phyloP scores from a whole-genome alignment of 2,888 invertebrate genomes.

The Caenorhabditis imperialis region DNA sequence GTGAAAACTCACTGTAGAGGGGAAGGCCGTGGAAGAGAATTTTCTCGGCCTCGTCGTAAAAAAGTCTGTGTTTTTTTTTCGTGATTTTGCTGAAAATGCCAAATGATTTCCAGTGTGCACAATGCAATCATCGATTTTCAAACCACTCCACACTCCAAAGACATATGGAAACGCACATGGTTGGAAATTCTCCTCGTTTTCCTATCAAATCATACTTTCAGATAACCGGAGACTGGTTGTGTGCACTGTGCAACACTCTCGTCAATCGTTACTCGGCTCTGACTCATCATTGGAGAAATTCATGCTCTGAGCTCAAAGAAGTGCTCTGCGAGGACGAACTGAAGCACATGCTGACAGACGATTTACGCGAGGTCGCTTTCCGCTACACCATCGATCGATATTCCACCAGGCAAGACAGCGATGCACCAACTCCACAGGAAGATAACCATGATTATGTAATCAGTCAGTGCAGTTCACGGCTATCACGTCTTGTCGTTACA shows the following conservation, averaged over 20 bases:
- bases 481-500: too few species aligned
- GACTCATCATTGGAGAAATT: conserved; percentile 20
- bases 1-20: too few species aligned
- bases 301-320: conserved; percentile 15
- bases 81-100: too few species aligned
- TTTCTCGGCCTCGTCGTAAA: too few species aligned
- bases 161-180: conserved; percentile 36
- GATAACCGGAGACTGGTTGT: conserved; percentile 32
- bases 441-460: too few species aligned
- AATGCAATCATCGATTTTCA: conserved; percentile 8
- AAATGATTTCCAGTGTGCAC: conserved; percentile 11
- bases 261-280: conserved; percentile 9
- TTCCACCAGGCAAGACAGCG: too few species aligned
- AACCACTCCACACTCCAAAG: conserved; percentile 13
- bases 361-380: background rate
- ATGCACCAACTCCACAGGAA: too few species aligned
- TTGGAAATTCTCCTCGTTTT: conserved; percentile 10
- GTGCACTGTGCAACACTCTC: conserved; percentile 18
- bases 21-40: too few species aligned
- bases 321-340: conserved; percentile 18
- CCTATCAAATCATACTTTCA: too few species aligned
- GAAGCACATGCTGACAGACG: background rate
- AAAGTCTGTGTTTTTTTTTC: too few species aligned
- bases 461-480: too few species aligned
- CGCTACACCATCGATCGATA: conserved; percentile 3